Evolutionary conservation across 2,113 vertebrate genomes (phyloP).

Genomic region (Thunnus maccoyii): DNA sequence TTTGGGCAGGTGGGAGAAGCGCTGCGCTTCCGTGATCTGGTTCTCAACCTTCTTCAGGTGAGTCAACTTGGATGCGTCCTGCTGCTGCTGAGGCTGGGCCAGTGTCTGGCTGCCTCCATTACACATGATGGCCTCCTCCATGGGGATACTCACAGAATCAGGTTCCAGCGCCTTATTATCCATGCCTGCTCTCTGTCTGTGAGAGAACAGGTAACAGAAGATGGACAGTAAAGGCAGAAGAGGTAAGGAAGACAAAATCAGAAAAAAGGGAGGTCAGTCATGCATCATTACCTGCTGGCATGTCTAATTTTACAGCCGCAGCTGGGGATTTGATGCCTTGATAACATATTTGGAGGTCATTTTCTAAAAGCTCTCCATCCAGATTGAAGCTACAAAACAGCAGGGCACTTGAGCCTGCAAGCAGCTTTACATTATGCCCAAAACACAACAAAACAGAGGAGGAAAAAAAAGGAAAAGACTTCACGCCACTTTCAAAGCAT

Average conservation of each 20-base stretch:
- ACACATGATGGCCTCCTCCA: constrained; percentile 86
- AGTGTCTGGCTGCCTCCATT: constrained; percentile 55
- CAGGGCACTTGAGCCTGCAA: background rate
- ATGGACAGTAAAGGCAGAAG: background rate
- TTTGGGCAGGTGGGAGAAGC: constrained; percentile 94
- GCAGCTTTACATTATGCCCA: background rate
- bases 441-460: background rate
- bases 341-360: constrained; percentile 12
- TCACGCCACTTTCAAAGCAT: too few species aligned
- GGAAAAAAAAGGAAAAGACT: background rate
- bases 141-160: constrained; percentile 84
- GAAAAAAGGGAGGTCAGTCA: background rate
- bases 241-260: background rate
- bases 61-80: constrained; percentile 88
- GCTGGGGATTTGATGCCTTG: background rate
- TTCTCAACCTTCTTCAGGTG: constrained; percentile 97
- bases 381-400: background rate
- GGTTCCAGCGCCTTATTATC: constrained; percentile 86
- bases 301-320: constrained; percentile 5
- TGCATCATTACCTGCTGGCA: constrained; percentile 1
- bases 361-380: background rate
- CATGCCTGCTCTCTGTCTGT: constrained; percentile 64
- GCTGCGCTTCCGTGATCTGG: constrained; percentile 93
- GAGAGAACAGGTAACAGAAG: background rate
- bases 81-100: constrained; percentile 66